A percentile compares a stretch with the other conserved stretches of the same genome.
phyloP scores from a whole-genome alignment of 1,140 invertebrate species.

The Pseudomyrmex flavicornis region DNA sequence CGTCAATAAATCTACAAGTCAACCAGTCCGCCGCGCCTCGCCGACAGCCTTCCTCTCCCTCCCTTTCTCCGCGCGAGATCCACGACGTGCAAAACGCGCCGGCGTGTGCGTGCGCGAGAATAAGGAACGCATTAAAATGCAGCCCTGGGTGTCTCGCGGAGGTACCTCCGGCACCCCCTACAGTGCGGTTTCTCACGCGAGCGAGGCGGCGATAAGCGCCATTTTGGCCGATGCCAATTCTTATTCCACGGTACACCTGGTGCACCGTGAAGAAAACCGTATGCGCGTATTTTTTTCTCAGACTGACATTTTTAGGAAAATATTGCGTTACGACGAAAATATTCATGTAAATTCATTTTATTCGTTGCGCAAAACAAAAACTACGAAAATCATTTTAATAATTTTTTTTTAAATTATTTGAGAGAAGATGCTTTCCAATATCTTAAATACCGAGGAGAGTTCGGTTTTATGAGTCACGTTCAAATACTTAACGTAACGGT shows the following conservation, averaged over 20 bases:
- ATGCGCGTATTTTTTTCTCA: not conserved
- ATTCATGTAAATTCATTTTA: no score
- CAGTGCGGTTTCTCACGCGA: conserved; percentile 61
- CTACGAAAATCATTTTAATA: no score
- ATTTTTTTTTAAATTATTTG: no score
- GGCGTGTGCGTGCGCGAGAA: conserved; percentile 33
- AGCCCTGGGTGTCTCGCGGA: conserved; percentile 43
- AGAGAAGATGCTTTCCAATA: not conserved
- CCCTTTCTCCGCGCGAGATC: conserved; percentile 16
- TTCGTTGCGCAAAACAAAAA: no score
- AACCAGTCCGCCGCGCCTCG: conserved; percentile 62
- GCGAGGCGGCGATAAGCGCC: conserved; percentile 67
- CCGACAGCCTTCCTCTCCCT: conserved; percentile 2
- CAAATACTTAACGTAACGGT: conserved; percentile 71
- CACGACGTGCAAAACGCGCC: conserved; percentile 18
- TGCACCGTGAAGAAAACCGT: conserved; percentile 34
- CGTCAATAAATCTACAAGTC: conserved; percentile 82
- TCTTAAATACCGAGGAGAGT: not conserved
- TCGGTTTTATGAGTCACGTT: conserved; percentile 71
- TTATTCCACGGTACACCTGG: conserved; percentile 70
- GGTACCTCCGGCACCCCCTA: not conserved
- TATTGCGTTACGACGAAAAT: not conserved
- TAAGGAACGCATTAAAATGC: conserved; percentile 70
- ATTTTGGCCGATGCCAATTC: conserved; percentile 76
- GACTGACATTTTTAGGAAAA: not conserved